Conservation (phyloP, 1,140 invertebrate genomes). For the Pseudomyrmex cubaensis region DNA sequence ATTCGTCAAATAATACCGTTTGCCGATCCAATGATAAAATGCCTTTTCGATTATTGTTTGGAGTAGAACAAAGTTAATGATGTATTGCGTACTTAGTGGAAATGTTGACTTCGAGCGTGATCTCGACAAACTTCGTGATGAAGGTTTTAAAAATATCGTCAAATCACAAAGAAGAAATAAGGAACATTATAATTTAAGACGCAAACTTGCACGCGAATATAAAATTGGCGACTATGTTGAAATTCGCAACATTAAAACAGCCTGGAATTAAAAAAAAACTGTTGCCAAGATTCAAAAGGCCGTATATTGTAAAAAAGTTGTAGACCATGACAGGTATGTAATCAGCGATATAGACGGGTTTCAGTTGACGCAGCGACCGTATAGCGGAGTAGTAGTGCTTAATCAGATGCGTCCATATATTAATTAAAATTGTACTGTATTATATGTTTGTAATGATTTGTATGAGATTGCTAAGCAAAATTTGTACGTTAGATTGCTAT, state of each 20-base stretch:
- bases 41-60: too few relatives aligned
- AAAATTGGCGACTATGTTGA: neutral
- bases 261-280: neutral
- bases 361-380: neutral
- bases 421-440: neutral
- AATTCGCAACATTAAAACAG: neutral
- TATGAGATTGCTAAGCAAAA: too few relatives aligned
- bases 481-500: too few relatives aligned
- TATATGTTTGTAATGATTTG: too few relatives aligned
- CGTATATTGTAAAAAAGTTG: neutral
- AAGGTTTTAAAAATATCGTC: too few relatives aligned
- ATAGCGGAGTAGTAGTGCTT: neutral
- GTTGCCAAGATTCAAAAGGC: neutral
- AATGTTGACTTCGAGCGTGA: too few relatives aligned
- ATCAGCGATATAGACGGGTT: neutral
- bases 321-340: neutral
- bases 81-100: too few relatives aligned
- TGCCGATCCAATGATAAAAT: too few relatives aligned
- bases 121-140: too few relatives aligned
- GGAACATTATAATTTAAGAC: neutral
- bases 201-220: neutral
- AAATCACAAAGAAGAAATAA: too few relatives aligned
- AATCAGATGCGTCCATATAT: neutral
- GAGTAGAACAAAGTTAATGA: too few relatives aligned
- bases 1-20: too few relatives aligned